Evolutionary conservation across 2,888 invertebrate species (phyloP).

Genomic region (Argyresthia goedartella): DNA sequence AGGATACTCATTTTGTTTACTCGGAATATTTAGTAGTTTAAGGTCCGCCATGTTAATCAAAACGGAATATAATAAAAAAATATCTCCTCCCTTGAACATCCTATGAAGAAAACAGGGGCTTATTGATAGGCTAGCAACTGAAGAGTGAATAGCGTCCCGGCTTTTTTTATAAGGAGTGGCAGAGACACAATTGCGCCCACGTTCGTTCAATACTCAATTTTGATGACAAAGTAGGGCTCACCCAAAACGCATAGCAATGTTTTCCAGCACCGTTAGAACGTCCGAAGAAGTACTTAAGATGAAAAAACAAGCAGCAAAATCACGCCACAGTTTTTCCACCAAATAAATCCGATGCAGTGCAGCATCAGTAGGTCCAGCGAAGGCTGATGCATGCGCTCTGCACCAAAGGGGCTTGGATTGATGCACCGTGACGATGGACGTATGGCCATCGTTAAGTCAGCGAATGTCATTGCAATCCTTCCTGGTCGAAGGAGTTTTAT

Average conservation of each 20-base stretch:
- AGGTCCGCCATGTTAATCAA: not conserved
- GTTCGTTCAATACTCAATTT: no score
- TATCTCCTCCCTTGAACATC: no score
- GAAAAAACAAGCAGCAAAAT: not conserved
- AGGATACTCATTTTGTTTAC: no score
- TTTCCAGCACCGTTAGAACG: no score
- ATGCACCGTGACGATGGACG: slow-evolving; percentile 49
- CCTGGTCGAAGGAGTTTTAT: slow-evolving; percentile 3
- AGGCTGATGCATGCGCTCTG: slow-evolving; percentile 51
- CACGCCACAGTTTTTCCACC: not conserved
- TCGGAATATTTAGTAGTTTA: not conserved
- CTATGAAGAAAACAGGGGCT: no score
- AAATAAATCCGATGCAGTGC: not conserved
- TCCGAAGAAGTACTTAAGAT: not conserved
- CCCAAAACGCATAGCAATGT: no score
- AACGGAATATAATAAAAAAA: no score
- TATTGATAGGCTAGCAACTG: no score
- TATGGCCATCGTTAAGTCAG: slow-evolving; percentile 62
- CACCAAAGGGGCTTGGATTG: slow-evolving; percentile 54
- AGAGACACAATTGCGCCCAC: no score
- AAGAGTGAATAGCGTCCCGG: no score
- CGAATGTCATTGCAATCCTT: slow-evolving; percentile 55
- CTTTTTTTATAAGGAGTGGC: no score
- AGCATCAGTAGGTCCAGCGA: not conserved
- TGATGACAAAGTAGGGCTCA: no score